Evolutionary conservation across 2,113 vertebrate genomes (phyloP), one percentile per base, ranked within the genome.

Genomic region (Cephalopholis sonnerati): DNA sequence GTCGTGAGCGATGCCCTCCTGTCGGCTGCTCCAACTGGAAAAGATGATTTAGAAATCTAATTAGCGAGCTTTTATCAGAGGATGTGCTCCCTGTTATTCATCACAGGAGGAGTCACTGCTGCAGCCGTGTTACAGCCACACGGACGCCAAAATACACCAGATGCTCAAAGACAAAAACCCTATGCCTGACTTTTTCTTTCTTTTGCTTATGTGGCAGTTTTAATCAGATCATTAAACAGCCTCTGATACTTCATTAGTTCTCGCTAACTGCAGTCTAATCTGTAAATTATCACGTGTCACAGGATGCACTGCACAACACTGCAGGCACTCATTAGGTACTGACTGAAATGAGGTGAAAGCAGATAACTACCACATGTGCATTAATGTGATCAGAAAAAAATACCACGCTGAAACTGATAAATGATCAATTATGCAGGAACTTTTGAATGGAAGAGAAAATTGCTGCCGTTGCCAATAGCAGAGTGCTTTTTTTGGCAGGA

Each of bases 1-100:
- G 46, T 48, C 39, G 58, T 83, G 77, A 91, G 64, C 79, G 79
- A 83, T 69, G 74, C 1, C 61, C 68, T 68, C 71, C 44, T 79
- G 79, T 89, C 72, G 66, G 27, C 54, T 54, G 66, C 24, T 55
- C 25, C 70, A 64, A 66, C 53, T 70, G 58, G 51, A 70, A 54
- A 70, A 82, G 58, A 88, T 65, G 79, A 93, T 90, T 83, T 51
- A 80, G 41, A 82, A 87, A 88, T 81, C 77, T 77, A 92, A 91
- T 89, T 90, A 91, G 81, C 74, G 29, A 10, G 74, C 53, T 69
- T 84, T 76, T 82, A 88, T 79, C 63, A 76, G 63, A 86, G 71
- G 79, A 74, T 71, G 59, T 3, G 36, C 55, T 71, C 70, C 44
- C 77, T 17, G 55, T 85, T 76, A 84, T 90, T 85, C 32, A 83